phyloP scores from a whole-genome alignment of 2,888 invertebrate genomes.

The Trachelus tabidus region DNA sequence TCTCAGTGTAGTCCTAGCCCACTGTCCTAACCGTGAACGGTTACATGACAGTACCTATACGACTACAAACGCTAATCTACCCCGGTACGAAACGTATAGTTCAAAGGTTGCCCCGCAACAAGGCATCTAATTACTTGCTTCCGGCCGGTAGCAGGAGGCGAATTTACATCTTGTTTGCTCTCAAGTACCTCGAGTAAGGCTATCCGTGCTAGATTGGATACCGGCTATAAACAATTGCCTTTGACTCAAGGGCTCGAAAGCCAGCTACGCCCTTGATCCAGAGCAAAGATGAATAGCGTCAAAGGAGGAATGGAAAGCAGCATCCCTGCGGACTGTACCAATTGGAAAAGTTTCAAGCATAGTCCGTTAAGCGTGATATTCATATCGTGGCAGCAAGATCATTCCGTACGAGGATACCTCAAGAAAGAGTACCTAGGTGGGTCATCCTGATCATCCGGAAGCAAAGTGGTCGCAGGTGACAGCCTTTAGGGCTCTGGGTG shows the following conservation, averaged over 20 bases:
- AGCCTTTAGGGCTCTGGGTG: neutral
- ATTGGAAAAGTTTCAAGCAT: neutral
- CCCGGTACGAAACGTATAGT: slow-evolving; percentile 53
- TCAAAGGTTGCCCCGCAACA: slow-evolving; percentile 61
- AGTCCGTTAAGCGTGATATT: neutral
- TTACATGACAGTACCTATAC: neutral
- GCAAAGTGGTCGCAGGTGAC: neutral
- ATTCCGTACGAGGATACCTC: neutral
- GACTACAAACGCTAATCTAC: slow-evolving; percentile 13
- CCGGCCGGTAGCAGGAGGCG: slow-evolving; percentile 43
- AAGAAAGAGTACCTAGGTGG: neutral
- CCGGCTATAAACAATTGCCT: slow-evolving; percentile 49
- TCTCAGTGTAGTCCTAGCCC: neutral
- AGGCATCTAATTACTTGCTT: slow-evolving; percentile 63
- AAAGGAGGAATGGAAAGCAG: neutral
- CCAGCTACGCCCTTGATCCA: slow-evolving; percentile 22
- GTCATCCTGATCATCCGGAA: neutral
- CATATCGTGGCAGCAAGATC: neutral
- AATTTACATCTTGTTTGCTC: slow-evolving; percentile 63
- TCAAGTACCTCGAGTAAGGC: slow-evolving; percentile 51
- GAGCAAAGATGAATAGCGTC: neutral
- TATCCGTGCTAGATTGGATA: slow-evolving; percentile 32
- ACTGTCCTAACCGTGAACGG: neutral
- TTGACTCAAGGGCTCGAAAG: slow-evolving; percentile 39
- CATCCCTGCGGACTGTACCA: neutral